A percentile compares a stretch with the other conserved stretches of the same genome.
Evolutionary conservation across 92 coral and sea anemone species (phyloP).

Genomic region (Siderastrea radians): DNA sequence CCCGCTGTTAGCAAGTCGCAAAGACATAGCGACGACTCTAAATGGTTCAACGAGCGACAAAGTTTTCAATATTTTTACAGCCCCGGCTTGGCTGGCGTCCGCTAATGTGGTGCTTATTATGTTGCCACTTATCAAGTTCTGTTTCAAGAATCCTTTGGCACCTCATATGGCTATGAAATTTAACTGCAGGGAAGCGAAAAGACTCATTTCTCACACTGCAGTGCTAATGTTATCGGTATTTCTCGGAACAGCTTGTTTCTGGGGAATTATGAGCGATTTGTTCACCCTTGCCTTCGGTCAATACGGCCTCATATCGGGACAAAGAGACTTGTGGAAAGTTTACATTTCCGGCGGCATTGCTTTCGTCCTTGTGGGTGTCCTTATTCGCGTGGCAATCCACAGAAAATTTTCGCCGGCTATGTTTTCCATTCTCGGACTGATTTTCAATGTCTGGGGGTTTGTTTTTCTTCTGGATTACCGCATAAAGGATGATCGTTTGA

Average conservation of each 20-base stretch:
- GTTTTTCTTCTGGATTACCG: constrained; percentile 77
- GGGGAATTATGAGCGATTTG: constrained; percentile 88
- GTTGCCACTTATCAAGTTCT: constrained; percentile 81
- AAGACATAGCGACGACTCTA: constrained; percentile 28
- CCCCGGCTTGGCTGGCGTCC: constrained; percentile 93
- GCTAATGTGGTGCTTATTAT: constrained; percentile 78
- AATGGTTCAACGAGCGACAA: constrained; percentile 36
- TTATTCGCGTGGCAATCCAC: constrained; percentile 78
- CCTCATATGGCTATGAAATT: constrained; percentile 98
- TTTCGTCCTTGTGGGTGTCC: constrained; percentile 70
- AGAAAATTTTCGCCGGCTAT: constrained; percentile 77
- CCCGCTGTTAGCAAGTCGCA: constrained; percentile 51
- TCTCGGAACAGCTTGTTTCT: constrained; percentile 86
- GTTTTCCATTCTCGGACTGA: constrained; percentile 82
- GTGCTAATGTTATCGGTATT: constrained; percentile 71
- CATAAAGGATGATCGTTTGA: constrained; percentile 38
- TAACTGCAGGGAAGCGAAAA: constrained; percentile 89
- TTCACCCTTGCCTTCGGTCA: constrained; percentile 94
- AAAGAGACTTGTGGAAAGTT: constrained; percentile 89
- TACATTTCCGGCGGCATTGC: constrained; percentile 88
- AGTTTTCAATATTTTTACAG: constrained; percentile 81
- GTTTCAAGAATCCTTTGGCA: constrained; percentile 95
- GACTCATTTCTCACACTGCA: constrained; percentile 72
- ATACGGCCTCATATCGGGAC: constrained; percentile 76
- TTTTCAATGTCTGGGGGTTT: constrained; percentile 77